phyloP scores from a whole-genome alignment of 2,797 vertebrate species.

The Salarias fasciatus region DNA sequence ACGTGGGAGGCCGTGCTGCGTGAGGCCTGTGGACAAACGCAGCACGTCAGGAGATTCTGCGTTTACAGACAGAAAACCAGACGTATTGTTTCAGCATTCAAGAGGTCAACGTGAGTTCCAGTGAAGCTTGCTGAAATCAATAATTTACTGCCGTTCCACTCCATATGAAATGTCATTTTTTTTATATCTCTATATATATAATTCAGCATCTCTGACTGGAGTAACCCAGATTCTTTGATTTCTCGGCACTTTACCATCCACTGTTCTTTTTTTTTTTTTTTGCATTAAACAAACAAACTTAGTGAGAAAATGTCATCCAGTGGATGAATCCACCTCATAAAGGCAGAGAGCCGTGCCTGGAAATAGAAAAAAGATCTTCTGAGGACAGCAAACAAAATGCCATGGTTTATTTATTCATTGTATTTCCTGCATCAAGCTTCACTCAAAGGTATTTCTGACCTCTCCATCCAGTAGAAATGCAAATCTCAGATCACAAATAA shows the following conservation, averaged over 20 bases:
- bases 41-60: background rate
- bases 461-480: too few species aligned
- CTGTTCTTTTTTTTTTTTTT: background rate
- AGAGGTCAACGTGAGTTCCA: conserved; percentile 24
- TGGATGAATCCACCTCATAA: background rate
- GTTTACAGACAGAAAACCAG: conserved; percentile 8
- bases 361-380: too few species aligned
- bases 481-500: too few species aligned
- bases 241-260: background rate
- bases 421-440: too few species aligned
- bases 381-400: too few species aligned
- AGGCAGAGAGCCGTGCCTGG: too few species aligned
- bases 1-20: background rate
- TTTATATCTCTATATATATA: conserved; percentile 4
- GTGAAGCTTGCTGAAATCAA: conserved; percentile 35
- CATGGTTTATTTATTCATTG: too few species aligned
- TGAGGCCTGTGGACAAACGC: background rate
- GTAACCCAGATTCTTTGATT: conserved; percentile 40
- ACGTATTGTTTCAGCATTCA: conserved; percentile 15
- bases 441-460: too few species aligned
- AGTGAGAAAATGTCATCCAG: background rate
- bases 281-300: background rate
- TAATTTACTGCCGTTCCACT: conserved; percentile 49
- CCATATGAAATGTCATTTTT: conserved; percentile 40
- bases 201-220: conserved; percentile 41